Evolutionary conservation across 2,113 vertebrate genomes (phyloP), one percentile per base, ranked within the genome.

Genomic region (Anoura caudifer): DNA sequence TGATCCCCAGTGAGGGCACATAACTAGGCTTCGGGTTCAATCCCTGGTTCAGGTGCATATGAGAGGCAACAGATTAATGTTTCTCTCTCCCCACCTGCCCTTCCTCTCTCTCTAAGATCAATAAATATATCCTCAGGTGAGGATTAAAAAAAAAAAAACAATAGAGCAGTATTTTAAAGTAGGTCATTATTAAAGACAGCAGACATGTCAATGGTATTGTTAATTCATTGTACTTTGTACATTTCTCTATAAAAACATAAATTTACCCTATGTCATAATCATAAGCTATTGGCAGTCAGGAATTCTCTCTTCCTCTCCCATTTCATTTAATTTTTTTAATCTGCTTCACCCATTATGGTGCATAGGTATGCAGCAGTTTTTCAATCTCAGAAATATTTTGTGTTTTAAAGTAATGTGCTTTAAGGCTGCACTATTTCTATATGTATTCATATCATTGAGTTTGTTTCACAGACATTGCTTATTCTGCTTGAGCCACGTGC

Each of bases 401-500:
- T 72, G 63, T 45, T 94, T 75, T 95, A 90, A 92, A 94, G 59
- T 65, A 85, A 96, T 47, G 1, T 4, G 14, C 31, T 31, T 52
- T 59, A 94, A 50, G 14, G 65, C 38, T 70, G 36, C 50, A 70
- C 65, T 82, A 17, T 81, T 95, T 95, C 81, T 84, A 92, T 63
- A 50, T 79, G 14, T 56, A 77, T 26, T 92, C 26, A n/a, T 83
- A 85, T 85, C 65, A 82, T 5, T 63, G 54, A 14, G 11, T 87
- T 96, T 96, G 83, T 15, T n/a, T n/a, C 17, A 20, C 50, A 79
- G 70, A 77, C 50, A 17, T 76, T 43, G 67, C 65, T 84, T 82
- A 82, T 63, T 87, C 67, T 91, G 36, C 89, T 90, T 94, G 19
- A 96, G 15, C 70, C 91, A 76, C 59, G 83, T 95, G n/a, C 33